Base-by-base conservation (phyloP, 2,888 invertebrate genomes). In the Fabriciana adippe region DNA sequence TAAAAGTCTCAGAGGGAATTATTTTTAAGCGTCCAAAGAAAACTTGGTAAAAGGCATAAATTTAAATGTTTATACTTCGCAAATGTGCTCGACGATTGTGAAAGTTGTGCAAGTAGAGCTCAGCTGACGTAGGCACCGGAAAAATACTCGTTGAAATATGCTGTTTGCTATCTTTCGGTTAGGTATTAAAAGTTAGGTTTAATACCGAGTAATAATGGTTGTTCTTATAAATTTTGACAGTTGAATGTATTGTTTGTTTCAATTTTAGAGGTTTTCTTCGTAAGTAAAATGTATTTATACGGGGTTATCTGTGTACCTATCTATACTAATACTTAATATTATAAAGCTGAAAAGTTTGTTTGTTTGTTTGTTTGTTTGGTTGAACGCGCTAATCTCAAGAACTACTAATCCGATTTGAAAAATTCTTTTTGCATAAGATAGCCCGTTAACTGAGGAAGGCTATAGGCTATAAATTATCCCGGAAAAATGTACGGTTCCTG, bases 51-150 rank as follows among this genome's bases (percentile, higher is more conserved):
- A 55, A 54, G 56, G 55, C 63, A 67, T 72, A 72, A 70, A 69
- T 72, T 59, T 67, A 62, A 68, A 67, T 69, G 73, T 72, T 69
- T 66, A 73, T 67, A 67, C 59, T 68, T 55, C 65, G 71, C 54
- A 60, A 72, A 63, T 59, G 66, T 55, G 64, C 62, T 18, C 41
- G 6, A 47, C 57, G 66, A 68, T 66, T 72, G 70, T 66, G 56
- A 53, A 61, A 67, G 60, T 70, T 64, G 59, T 26, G 57, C 11
- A 59, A 57, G 57, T 47, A 56, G 64, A 69, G 62, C 54, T 63
- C 66, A 62, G 54, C 66, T 66, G 65, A 56, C 64, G 66, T 54
- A 16, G 66, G 54, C 57, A 62, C 61, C 60, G 64, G 63, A 54
- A 69, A 61, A 69, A 69, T 66, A 71, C 60, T 63, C 16, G 53